Conservation (phyloP, 2,888 invertebrate genomes). For the Eupithecia centaureata region DNA sequence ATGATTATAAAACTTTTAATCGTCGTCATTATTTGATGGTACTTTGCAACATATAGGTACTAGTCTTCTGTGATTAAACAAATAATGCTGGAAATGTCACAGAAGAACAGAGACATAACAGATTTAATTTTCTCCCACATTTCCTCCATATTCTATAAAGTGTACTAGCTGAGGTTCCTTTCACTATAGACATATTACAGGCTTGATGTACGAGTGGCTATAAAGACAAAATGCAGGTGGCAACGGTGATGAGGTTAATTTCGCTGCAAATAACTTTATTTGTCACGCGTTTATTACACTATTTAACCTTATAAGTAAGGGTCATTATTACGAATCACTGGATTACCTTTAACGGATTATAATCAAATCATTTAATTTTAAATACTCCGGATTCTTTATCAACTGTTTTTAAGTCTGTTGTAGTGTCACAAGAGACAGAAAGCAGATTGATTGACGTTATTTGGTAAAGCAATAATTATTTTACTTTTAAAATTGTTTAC, state of each 20-base stretch:
- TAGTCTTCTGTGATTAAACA: no score
- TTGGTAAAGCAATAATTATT: no score
- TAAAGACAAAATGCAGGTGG: conserved; percentile 30
- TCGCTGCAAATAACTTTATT: conserved; percentile 35
- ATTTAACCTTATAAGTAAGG: conserved; percentile 28
- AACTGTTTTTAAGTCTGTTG: background rate
- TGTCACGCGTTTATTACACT: conserved; percentile 30
- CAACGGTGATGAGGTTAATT: conserved; percentile 25
- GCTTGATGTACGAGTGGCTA: conserved; percentile 29
- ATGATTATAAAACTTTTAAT: no score
- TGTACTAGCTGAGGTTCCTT: conserved; percentile 14
- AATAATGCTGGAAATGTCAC: no score
- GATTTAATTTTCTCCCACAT: background rate
- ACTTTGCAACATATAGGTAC: no score
- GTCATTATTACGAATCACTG: conserved; percentile 21
- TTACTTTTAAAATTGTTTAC: no score
- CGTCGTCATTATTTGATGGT: no score
- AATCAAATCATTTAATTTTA: background rate
- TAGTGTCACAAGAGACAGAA: background rate
- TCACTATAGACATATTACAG: conserved; percentile 2
- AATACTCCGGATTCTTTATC: background rate
- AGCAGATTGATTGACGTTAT: no score
- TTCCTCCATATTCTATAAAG: background rate
- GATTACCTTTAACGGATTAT: conserved; percentile 10
- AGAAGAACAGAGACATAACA: no score